These are phyloP conservation scores for Intellagama lesueurii DNA, from an alignment of 2,797 vertebrate species.

Conservation along the genomic window DNA sequence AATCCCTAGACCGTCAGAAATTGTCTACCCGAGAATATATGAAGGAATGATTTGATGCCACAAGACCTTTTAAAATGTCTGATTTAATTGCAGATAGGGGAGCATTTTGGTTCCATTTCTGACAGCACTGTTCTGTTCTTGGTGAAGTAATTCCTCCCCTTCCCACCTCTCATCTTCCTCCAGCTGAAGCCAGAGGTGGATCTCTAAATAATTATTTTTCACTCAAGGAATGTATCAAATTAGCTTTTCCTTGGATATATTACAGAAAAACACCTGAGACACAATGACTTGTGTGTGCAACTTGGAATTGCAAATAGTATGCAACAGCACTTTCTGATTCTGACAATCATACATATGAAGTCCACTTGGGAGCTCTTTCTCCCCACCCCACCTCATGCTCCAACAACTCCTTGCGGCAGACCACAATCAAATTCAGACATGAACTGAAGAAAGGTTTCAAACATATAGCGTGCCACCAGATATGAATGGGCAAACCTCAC, in stretches of 20 bases:
- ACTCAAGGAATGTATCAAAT: not conserved
- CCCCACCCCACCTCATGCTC: no score
- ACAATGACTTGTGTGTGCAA: not conserved
- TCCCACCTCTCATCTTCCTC: not conserved
- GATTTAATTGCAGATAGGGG: not conserved
- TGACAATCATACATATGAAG: not conserved
- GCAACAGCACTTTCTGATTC: not conserved
- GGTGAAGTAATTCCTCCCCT: not conserved
- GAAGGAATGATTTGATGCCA: no score
- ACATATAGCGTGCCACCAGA: not conserved
- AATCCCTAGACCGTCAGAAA: no score
- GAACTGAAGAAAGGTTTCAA: not conserved
- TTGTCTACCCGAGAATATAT: no score
- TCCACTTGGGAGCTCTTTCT: not conserved
- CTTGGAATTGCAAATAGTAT: no score
- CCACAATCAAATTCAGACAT: not conserved
- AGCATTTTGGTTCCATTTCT: not conserved
- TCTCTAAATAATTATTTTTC: not conserved
- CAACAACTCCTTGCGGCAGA: not conserved
- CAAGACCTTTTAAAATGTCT: not conserved
- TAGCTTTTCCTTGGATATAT: not conserved
- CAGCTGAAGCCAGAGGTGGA: not conserved
- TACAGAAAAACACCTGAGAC: not conserved
- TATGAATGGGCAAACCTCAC: not conserved
- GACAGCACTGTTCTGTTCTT: not conserved